Percentiles rank a stretch among this genome's conserved stretches.
These are phyloP conservation scores for Stomatorhinus ivindoensis DNA, from an alignment of 2,113 vertebrate genomes.

Conservation along the genomic window DNA sequence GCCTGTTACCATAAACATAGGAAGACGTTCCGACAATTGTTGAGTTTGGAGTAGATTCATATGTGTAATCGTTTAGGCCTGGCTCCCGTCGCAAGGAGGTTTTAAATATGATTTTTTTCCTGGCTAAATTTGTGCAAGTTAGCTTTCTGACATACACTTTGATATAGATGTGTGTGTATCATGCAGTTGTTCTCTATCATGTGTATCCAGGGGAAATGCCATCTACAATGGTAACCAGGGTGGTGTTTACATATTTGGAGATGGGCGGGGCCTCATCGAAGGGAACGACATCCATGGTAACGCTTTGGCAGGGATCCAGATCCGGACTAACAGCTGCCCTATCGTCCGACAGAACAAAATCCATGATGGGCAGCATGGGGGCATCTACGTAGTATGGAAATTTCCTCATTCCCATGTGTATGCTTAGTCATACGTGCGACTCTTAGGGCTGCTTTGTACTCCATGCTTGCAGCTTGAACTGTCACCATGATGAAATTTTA, in stretches of 20 bases:
- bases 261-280: conserved; percentile 97
- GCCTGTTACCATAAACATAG: not conserved
- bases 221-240: conserved; percentile 99
- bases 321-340: conserved; percentile 96
- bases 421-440: not conserved
- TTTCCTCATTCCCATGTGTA: not conserved
- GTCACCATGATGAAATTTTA: too few relatives aligned
- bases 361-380: conserved; percentile 95
- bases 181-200: not conserved
- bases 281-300: conserved; percentile 99
- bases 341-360: conserved; percentile 99
- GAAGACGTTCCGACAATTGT: not conserved
- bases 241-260: conserved; percentile 98
- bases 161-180: not conserved
- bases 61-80: not conserved
- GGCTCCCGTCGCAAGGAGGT: not conserved
- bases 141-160: not conserved
- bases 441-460: not conserved
- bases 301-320: conserved; percentile 96
- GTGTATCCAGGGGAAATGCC: conserved; percentile 83
- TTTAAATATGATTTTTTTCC: not conserved
- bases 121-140: not conserved
- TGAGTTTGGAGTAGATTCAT: not conserved
- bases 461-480: not conserved
- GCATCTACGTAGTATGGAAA: conserved; percentile 90